phyloP scores from a whole-genome alignment of 2,797 vertebrate genomes.

The Lacerta agilis region DNA sequence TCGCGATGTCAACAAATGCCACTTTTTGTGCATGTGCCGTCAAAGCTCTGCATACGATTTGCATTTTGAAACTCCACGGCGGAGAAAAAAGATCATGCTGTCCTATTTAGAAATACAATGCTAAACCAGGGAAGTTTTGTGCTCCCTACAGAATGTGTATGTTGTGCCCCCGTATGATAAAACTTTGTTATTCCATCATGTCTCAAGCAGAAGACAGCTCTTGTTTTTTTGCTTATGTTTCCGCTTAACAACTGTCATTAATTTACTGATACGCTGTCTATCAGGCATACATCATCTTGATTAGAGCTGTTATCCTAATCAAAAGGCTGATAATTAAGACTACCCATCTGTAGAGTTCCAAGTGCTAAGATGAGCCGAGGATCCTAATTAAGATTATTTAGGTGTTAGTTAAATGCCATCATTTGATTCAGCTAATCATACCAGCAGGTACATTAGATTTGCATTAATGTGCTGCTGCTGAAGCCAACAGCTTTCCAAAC shows the following conservation, averaged over 20 bases:
- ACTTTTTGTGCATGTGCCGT: neutral
- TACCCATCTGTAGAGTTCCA: slow-evolving; percentile 84
- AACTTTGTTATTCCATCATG: slow-evolving; percentile 56
- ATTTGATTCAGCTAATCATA: slow-evolving; percentile 87
- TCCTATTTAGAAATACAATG: slow-evolving; percentile 26
- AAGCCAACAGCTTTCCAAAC: slow-evolving; percentile 78
- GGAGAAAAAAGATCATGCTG: slow-evolving; percentile 10
- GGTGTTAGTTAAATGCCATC: slow-evolving; percentile 86
- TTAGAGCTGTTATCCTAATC: slow-evolving; percentile 88
- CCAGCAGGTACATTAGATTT: slow-evolving; percentile 85
- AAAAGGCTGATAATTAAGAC: slow-evolving; percentile 88
- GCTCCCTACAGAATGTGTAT: slow-evolving; percentile 56
- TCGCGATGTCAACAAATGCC: neutral
- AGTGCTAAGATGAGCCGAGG: slow-evolving; percentile 81
- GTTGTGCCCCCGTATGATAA: slow-evolving; percentile 54
- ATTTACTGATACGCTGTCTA: slow-evolving; percentile 84
- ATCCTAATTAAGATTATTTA: slow-evolving; percentile 87
- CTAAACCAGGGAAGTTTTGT: slow-evolving; percentile 50
- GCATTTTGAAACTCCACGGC: neutral
- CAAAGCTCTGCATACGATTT: neutral
- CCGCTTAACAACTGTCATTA: slow-evolving; percentile 81
- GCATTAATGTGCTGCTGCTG: slow-evolving; percentile 83
- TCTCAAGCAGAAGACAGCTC: slow-evolving; percentile 68
- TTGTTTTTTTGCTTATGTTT: slow-evolving; percentile 72
- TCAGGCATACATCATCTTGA: slow-evolving; percentile 84